Base-by-base conservation (phyloP, 2,888 invertebrate genomes). In the Clivina fossor region DNA sequence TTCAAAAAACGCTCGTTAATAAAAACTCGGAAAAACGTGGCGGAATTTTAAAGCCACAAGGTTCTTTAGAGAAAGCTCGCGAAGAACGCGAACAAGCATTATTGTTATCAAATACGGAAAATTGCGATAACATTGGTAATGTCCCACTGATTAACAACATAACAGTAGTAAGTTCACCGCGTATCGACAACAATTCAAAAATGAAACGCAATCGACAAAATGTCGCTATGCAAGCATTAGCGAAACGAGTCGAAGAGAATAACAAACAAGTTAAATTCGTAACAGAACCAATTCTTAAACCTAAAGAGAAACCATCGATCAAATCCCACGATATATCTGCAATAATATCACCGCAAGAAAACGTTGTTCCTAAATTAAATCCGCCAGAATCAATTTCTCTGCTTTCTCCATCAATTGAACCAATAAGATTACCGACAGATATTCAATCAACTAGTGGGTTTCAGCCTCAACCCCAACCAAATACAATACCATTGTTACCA, bases 201-300 rank as follows among this genome's bases (percentile, higher is more conserved):
- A 61, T 64, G 49, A 73, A 75, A 60, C 77, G 81, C 58, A 75
- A 79, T 2, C 77, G 88, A 58, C 88, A 89, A 67, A 91, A 90
- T 71, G 86, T 90, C 38, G 90, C 90, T 1, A 83, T 91, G 78
- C 86, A 86, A 56, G 85, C 86, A 59, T 85, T 87, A 66, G 82
- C 85, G 77, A 77, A 84, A 60, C 84, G 85, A 59, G 82, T 85
- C 62, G 86, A 85, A 68, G 84, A 83, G 61, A 79, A 78, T 38
- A 84, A 82, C 65, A 85, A 86, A 69, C 85, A 85, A 76, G 83
- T 81, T 1, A 55, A 37, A 13, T 55, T 55, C 20, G 19, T 38
- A 16, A 55, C 55, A 13, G 55, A 55, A 37, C 54, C 54, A 11
- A 18, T 24, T 11, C 13, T 19, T 4, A 33, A 53, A 44, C 19